Evolutionary conservation across 2,113 vertebrate genomes (phyloP).

Genomic region (Phylloscopus whistleri): DNA sequence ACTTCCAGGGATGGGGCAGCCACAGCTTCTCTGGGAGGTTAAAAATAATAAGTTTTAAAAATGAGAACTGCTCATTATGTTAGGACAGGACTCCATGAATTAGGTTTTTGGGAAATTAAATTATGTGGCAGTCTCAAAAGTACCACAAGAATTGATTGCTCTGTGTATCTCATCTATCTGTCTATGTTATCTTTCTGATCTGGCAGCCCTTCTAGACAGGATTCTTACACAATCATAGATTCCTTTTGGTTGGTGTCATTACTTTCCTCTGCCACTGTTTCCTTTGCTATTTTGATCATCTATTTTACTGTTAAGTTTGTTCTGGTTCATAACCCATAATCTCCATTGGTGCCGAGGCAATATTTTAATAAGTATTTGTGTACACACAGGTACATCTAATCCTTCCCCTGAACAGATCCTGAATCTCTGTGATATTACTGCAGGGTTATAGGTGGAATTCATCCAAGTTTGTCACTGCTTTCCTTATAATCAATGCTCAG

Average conservation of each 20-base stretch:
- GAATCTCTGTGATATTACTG: not conserved
- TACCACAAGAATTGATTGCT: not conserved
- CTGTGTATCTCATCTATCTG: not conserved
- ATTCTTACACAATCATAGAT: not conserved
- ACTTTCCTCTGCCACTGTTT: not conserved
- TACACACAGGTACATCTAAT: not conserved
- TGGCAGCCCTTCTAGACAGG: not conserved
- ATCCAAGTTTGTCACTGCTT: not conserved
- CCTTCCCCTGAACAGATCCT: not conserved
- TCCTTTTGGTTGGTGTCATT: not conserved
- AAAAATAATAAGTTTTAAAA: not conserved
- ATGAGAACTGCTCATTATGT: not conserved
- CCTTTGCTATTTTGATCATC: not conserved
- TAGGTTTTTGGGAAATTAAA: not conserved
- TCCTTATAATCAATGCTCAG: not conserved
- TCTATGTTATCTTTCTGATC: not conserved
- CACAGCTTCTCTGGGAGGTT: not conserved
- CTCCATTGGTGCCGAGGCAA: not conserved
- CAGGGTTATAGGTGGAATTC: not conserved
- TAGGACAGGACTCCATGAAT: not conserved
- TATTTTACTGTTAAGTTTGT: not conserved
- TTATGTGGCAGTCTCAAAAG: not conserved
- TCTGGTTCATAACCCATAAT: not conserved
- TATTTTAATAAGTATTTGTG: not conserved
- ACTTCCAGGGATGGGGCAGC: not conserved